These are phyloP conservation scores for Andricus curvator DNA, from an alignment of 2,888 invertebrate genomes.

Conservation along the genomic window DNA sequence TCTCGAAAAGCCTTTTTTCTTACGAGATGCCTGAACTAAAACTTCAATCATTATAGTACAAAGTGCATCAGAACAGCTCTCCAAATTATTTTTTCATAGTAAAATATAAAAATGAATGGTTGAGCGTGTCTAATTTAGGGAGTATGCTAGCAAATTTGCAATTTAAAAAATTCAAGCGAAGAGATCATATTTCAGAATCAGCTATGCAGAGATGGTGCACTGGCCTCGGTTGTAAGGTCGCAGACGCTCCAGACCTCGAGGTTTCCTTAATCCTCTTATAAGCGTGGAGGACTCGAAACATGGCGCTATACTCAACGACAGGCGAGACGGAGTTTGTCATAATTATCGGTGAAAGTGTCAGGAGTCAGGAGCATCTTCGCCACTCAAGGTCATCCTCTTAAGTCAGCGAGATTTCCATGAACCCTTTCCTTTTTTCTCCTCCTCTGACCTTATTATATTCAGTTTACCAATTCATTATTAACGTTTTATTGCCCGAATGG, in stretches of 20 bases:
- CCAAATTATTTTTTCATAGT: not conserved
- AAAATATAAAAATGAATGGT: not conserved
- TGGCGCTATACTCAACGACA: not conserved
- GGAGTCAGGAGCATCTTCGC: not conserved
- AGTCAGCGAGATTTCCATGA: not conserved
- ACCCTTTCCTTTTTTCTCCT: not conserved
- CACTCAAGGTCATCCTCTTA: not conserved
- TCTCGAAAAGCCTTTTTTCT: too few species aligned
- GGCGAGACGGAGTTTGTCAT: conserved; percentile 7
- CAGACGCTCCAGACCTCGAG: not conserved
- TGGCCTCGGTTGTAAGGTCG: conserved; percentile 2
- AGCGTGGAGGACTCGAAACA: conserved; percentile 1
- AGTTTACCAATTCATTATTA: not conserved
- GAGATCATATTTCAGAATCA: conserved; percentile 56
- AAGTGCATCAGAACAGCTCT: not conserved
- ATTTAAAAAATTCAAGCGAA: conserved; percentile 48
- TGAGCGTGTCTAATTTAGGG: conserved; percentile 48
- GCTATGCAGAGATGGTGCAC: conserved; percentile 46
- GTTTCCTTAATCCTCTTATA: conserved; percentile 7
- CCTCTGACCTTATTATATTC: not conserved
- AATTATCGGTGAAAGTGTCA: conserved; percentile 2
- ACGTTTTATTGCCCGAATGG: too few species aligned
- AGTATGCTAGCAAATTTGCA: conserved; percentile 46
- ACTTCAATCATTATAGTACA: too few species aligned
- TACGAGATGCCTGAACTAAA: too few species aligned